A percentile compares a stretch with the other conserved stretches of the same genome.
Evolutionary conservation across 2,797 vertebrate species (phyloP).

Genomic region (Helicolenus hilgendorfi): DNA sequence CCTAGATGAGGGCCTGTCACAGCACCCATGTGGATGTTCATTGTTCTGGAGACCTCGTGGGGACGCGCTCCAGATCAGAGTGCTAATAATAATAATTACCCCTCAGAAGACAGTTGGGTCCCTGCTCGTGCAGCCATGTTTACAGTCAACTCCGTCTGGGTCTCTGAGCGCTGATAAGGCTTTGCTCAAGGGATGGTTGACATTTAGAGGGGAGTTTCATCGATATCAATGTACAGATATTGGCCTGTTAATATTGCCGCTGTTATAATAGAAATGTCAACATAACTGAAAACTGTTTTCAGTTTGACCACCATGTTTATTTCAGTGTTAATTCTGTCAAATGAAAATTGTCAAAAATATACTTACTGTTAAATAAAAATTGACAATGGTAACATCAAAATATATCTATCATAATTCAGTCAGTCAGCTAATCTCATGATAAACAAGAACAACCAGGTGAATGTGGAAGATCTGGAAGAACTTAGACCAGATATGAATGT

Average conservation of each 20-base stretch:
- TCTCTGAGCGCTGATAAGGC: constrained; percentile 41
- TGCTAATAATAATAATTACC: constrained; percentile 88
- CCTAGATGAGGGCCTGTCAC: constrained; percentile 87
- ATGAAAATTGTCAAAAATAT: not conserved
- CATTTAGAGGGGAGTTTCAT: not conserved
- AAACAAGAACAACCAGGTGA: not conserved
- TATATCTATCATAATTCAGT: not conserved
- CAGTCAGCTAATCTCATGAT: not conserved
- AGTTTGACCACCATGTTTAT: not conserved
- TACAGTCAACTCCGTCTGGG: constrained; percentile 59
- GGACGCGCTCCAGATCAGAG: constrained; percentile 51
- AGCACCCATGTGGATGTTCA: constrained; percentile 88
- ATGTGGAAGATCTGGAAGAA: too few species aligned
- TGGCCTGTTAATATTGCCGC: not conserved
- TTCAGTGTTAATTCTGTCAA: not conserved
- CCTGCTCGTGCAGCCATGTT: constrained; percentile 65
- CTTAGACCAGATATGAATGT: too few species aligned
- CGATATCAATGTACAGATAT: not conserved
- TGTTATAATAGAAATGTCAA: not conserved
- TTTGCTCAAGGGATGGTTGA: constrained; percentile 34
- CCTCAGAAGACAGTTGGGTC: constrained; percentile 59
- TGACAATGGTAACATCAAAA: not conserved
- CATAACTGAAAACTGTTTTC: not conserved
- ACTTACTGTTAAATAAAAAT: not conserved
- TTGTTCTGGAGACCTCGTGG: constrained; percentile 59